Evolutionary conservation across 1,140 invertebrate genomes (phyloP).

Genomic region (Pseudachorutes palmiensis): DNA sequence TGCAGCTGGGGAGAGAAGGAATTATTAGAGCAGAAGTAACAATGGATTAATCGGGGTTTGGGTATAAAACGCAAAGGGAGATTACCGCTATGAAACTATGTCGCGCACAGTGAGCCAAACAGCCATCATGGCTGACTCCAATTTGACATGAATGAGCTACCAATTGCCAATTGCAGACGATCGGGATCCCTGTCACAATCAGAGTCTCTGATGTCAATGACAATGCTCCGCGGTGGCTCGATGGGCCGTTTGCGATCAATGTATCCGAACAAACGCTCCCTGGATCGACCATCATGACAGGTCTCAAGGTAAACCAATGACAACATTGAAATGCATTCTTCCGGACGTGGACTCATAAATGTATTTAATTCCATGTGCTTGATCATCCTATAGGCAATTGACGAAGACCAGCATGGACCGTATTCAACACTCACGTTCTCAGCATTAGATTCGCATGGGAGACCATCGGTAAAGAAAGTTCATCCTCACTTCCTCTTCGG

Average conservation of each 20-base stretch:
- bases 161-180: not conserved
- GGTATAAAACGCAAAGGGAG: too few relatives aligned
- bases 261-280: slow-evolving; percentile 37
- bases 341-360: not conserved
- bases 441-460: slow-evolving; percentile 44
- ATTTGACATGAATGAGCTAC: slow-evolving; percentile 4
- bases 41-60: too few relatives aligned
- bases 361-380: not conserved
- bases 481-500: slow-evolving; percentile 1
- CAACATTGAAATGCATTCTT: slow-evolving; percentile 56
- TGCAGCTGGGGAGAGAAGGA: too few relatives aligned
- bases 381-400: slow-evolving; percentile 50
- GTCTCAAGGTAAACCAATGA: slow-evolving; percentile 21
- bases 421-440: slow-evolving; percentile 81
- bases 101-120: too few relatives aligned
- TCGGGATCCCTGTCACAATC: slow-evolving; percentile 76
- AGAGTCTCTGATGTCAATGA: slow-evolving; percentile 88
- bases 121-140: too few relatives aligned
- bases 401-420: slow-evolving; percentile 78
- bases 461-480: slow-evolving; percentile 57
- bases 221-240: slow-evolving; percentile 46
- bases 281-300: slow-evolving; percentile 30
- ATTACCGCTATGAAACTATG: too few relatives aligned
- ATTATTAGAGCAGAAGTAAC: too few relatives aligned
- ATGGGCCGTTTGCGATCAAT: slow-evolving; percentile 29